Percentiles rank a stretch among this genome's conserved stretches.
Conservation (phyloP, 2,888 invertebrate genomes). For the Latheticus oryzae region DNA sequence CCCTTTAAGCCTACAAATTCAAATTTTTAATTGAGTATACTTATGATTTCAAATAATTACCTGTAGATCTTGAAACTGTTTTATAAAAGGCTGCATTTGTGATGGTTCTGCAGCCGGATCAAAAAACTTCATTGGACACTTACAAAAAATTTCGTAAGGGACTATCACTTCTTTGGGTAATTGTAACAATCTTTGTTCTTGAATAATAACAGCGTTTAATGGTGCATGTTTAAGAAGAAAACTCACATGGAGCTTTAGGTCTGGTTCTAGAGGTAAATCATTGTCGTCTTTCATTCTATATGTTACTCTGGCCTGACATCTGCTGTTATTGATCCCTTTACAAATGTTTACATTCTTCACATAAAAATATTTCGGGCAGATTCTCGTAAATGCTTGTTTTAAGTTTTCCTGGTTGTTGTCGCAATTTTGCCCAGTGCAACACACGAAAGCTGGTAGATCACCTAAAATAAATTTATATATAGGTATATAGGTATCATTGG, state of each 20-base stretch:
- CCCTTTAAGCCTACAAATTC: slow-evolving; percentile 20
- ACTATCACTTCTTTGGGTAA: slow-evolving; percentile 13
- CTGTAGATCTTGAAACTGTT: slow-evolving; percentile 15
- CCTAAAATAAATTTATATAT: slow-evolving; percentile 25
- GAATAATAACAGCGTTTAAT: slow-evolving; percentile 7
- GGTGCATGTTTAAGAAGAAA: slow-evolving; percentile 12
- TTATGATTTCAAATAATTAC: slow-evolving; percentile 28
- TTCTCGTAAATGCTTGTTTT: slow-evolving; percentile 17
- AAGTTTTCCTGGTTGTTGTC: slow-evolving; percentile 17
- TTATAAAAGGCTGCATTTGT: slow-evolving; percentile 14
- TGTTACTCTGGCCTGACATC: slow-evolving; percentile 12
- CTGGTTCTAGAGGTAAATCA: slow-evolving; percentile 18
- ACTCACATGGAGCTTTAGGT: slow-evolving; percentile 10
- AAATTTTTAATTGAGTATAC: slow-evolving; percentile 23
- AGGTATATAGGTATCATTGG: slow-evolving; percentile 13
- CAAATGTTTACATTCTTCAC: slow-evolving; percentile 11
- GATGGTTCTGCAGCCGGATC: slow-evolving; percentile 3
- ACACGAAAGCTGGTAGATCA: slow-evolving; percentile 20
- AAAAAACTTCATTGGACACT: slow-evolving; percentile 10
- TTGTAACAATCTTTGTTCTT: slow-evolving; percentile 13
- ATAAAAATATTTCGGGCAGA: slow-evolving; percentile 17
- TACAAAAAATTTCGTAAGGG: slow-evolving; percentile 18
- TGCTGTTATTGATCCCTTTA: slow-evolving; percentile 15
- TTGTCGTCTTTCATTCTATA: slow-evolving; percentile 9
- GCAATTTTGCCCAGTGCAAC: slow-evolving; percentile 14